Evolutionary conservation across 1,140 invertebrate species (phyloP).

Genomic region (Ephestia elutella): DNA sequence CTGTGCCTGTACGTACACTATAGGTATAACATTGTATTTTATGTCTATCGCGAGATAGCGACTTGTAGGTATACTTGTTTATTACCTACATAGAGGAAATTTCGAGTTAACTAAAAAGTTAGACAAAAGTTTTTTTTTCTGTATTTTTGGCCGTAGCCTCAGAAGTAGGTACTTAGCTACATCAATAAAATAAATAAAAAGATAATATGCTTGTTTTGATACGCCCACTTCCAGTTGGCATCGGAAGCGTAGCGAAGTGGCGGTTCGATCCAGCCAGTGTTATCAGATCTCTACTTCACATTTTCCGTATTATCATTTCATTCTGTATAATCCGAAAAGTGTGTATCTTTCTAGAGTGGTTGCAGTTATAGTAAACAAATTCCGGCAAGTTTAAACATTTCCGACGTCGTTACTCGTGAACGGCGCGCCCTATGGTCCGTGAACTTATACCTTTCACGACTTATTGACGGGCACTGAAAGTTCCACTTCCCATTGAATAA

Average conservation of each 20-base stretch:
- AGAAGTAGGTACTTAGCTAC: no score
- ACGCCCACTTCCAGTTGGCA: slow-evolving; percentile 22
- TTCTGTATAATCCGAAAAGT: neutral
- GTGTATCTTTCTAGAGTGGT: slow-evolving; percentile 19
- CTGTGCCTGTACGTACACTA: no score
- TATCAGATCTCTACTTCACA: slow-evolving; percentile 9
- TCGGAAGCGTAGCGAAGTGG: slow-evolving; percentile 10
- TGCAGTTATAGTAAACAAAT: slow-evolving; percentile 29
- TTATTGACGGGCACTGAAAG: slow-evolving; percentile 32
- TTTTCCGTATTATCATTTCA: neutral
- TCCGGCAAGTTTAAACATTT: slow-evolving; percentile 40
- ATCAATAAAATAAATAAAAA: slow-evolving; percentile 9
- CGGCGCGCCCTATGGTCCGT: slow-evolving; percentile 31
- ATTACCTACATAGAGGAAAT: no score
- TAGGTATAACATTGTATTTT: no score
- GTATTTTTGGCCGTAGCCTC: no score
- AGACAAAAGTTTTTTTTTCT: no score
- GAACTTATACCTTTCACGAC: slow-evolving; percentile 32
- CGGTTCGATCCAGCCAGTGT: slow-evolving; percentile 12
- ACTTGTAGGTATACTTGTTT: no score
- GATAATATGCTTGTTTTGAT: slow-evolving; percentile 35
- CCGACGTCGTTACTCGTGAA: slow-evolving; percentile 23
- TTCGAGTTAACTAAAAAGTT: no score
- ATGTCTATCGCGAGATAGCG: no score
- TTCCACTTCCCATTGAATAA: slow-evolving; percentile 17